Evolutionary conservation across 2,113 vertebrate genomes (phyloP).

Genomic region (Sarotherodon lohbergeri): DNA sequence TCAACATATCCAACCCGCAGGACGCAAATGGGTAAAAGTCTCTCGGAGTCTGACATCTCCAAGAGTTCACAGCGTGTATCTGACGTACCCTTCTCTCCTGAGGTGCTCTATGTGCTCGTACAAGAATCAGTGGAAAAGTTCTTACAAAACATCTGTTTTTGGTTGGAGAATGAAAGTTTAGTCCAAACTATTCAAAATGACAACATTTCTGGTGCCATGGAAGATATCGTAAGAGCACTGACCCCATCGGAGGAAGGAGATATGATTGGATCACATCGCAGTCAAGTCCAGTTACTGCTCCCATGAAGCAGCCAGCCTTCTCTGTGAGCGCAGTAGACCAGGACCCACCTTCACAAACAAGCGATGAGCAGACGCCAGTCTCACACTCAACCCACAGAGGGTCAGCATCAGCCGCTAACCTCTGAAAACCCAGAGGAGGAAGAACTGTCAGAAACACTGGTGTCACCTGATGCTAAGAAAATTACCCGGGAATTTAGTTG

Average conservation of each 20-base stretch:
- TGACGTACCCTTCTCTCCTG: neutral
- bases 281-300: neutral
- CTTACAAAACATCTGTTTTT: neutral
- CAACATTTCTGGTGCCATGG: neutral
- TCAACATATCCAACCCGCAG: neutral
- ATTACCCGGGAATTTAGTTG: neutral
- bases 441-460: neutral
- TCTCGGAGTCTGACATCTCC: neutral
- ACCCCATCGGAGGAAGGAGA: neutral
- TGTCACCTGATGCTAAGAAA: neutral
- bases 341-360: neutral
- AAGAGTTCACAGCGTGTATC: neutral
- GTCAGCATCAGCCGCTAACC: neutral
- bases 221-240: neutral
- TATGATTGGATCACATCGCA: neutral
- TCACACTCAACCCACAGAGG: neutral
- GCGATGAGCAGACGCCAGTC: rapidly evolving
- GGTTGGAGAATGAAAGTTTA: neutral
- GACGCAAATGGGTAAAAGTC: neutral
- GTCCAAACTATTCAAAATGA: neutral
- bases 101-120: neutral
- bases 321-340: neutral
- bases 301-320: neutral
- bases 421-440: neutral
- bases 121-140: neutral